phyloP scores from a whole-genome alignment of 2,888 invertebrate genomes.

The Diarsia rubi region DNA sequence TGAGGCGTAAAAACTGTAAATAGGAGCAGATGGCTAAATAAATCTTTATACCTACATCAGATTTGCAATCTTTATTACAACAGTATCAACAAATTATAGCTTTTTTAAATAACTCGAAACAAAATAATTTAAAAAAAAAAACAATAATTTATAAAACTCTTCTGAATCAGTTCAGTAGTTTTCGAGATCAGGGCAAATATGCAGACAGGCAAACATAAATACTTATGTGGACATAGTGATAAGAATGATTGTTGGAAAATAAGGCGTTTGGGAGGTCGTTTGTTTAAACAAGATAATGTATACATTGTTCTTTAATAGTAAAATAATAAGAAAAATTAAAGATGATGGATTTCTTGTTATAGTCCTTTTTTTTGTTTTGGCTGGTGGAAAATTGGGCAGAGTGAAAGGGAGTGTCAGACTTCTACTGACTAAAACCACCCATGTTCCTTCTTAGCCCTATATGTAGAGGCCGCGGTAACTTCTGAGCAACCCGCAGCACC shows the following conservation, averaged over 20 bases:
- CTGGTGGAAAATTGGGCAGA: too few species aligned
- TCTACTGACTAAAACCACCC: too few species aligned
- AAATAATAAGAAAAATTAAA: neutral
- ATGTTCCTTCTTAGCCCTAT: too few species aligned
- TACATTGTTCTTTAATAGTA: constrained; percentile 8
- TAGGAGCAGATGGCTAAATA: neutral
- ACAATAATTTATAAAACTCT: neutral
- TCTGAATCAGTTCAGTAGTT: constrained; percentile 53
- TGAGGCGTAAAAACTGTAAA: neutral
- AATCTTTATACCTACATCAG: neutral
- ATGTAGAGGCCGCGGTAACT: too few species aligned
- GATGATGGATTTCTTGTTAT: neutral
- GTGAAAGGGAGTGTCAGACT: too few species aligned
- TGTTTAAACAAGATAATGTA: constrained; percentile 28
- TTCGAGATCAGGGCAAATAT: constrained; percentile 57
- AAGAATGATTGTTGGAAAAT: constrained; percentile 62
- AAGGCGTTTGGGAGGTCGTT: constrained; percentile 63
- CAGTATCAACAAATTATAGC: neutral
- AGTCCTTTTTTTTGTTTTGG: too few species aligned
- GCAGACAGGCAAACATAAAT: constrained; percentile 55
- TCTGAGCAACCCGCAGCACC: too few species aligned
- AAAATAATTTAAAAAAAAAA: neutral
- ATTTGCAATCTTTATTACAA: neutral
- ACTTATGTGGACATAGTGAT: constrained; percentile 47
- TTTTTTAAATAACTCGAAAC: neutral